phyloP scores from a whole-genome alignment of 23 tunicate species.

The Clavelina lepadiformis region DNA sequence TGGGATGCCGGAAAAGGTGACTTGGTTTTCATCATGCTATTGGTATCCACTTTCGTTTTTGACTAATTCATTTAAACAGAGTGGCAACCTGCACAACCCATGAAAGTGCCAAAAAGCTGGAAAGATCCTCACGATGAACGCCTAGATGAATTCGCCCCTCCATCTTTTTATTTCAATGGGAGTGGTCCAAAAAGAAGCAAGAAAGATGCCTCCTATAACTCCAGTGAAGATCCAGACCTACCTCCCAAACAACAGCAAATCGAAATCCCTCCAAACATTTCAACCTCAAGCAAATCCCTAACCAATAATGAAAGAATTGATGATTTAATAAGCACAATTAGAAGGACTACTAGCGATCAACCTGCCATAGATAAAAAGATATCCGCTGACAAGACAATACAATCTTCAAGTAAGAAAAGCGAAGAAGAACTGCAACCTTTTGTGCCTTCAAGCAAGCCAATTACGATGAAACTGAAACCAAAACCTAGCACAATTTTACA shows the following conservation, averaged over 20 bases:
- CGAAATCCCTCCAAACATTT: not conserved
- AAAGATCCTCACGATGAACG: constrained; percentile 55
- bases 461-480: constrained; percentile 36
- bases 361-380: no score
- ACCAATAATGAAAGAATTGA: not conserved
- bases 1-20: constrained; percentile 82
- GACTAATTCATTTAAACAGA: not conserved
- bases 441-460: constrained; percentile 55
- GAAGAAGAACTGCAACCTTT: no score
- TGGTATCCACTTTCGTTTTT: no score
- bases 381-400: not conserved
- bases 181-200: not conserved
- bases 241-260: not conserved
- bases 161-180: constrained; percentile 50
- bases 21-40: not conserved
- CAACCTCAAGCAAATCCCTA: not conserved
- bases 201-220: not conserved
- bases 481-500: constrained; percentile 34
- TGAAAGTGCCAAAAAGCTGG: constrained; percentile 58
- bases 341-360: no score
- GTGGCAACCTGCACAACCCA: constrained; percentile 61
- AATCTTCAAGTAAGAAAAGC: no score
- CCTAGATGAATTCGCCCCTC: constrained; percentile 64
- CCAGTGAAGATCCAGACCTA: not conserved
- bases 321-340: no score